Conservation (phyloP, 2,797 vertebrate species). For the Lagorchestes hirsutus region DNA sequence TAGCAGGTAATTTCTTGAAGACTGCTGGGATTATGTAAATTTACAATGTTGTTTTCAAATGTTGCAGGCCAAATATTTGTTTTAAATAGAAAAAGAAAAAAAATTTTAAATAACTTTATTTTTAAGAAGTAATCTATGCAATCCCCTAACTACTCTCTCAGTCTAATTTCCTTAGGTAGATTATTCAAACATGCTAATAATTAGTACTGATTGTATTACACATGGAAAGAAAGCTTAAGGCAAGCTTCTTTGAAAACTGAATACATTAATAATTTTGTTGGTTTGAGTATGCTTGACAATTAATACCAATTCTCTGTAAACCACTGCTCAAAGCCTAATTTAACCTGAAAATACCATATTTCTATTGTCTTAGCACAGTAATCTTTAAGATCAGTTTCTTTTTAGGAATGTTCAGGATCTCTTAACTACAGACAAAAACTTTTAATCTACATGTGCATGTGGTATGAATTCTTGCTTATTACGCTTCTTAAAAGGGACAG, state of each 20-base stretch:
- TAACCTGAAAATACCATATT: slow-evolving; percentile 67
- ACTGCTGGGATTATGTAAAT: slow-evolving; percentile 58
- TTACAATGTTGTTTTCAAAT: slow-evolving; percentile 70
- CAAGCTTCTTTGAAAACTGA: slow-evolving; percentile 35
- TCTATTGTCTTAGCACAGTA: slow-evolving; percentile 56
- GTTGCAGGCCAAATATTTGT: slow-evolving; percentile 68
- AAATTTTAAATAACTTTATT: slow-evolving; percentile 76
- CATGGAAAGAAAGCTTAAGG: not conserved
- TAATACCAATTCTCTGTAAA: slow-evolving; percentile 23
- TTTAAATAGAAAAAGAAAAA: slow-evolving; percentile 46
- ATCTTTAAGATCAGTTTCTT: slow-evolving; percentile 33
- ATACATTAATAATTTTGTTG: slow-evolving; percentile 18
- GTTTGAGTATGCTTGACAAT: not conserved
- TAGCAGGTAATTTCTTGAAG: slow-evolving; percentile 58
- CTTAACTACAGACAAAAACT: slow-evolving; percentile 38
- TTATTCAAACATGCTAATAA: slow-evolving; percentile 74
- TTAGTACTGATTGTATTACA: not conserved
- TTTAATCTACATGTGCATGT: not conserved
- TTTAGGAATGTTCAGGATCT: slow-evolving; percentile 43
- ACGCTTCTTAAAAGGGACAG: slow-evolving; percentile 30
- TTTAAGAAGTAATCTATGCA: slow-evolving; percentile 83
- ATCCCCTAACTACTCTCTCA: slow-evolving; percentile 55
- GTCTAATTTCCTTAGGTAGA: slow-evolving; percentile 54
- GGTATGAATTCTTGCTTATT: slow-evolving; percentile 12
- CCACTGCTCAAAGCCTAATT: slow-evolving; percentile 41